Percentiles rank a stretch among this genome's conserved stretches.
Conservation (phyloP, 1,140 invertebrate species). For the fruit fly (Drosophila melanogaster) region Release_6_plus_ISO1_MT NT_033779.5:2009501-2010000, state of each 20-base stretch:
- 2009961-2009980: conserved; percentile 22
- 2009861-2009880: conserved; percentile 12
- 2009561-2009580: conserved; percentile 96
- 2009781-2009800: not conserved
- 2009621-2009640: not conserved
- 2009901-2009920: conserved; percentile 35
- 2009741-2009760: not conserved
- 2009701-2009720: too few relatives aligned
- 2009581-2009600: conserved; percentile 94
- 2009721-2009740: too few relatives aligned
- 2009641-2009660: not conserved
- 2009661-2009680: not conserved
- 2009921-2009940: conserved; percentile 6
- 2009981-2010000: conserved; percentile 21
- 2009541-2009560: conserved; percentile 95
- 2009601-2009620: conserved; percentile 80
- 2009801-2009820: not conserved
- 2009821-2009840: not conserved
- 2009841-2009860: not conserved
- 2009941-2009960: not conserved
- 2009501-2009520: conserved; percentile 1
- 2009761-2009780: not conserved
- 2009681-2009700: too few relatives aligned
- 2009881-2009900: conserved; percentile 32
- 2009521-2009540: conserved; percentile 6